Evolutionary conservation across 2,888 invertebrate species (phyloP), one percentile per base, ranked within the genome.

Genomic region (Ptilodon capucinus): DNA sequence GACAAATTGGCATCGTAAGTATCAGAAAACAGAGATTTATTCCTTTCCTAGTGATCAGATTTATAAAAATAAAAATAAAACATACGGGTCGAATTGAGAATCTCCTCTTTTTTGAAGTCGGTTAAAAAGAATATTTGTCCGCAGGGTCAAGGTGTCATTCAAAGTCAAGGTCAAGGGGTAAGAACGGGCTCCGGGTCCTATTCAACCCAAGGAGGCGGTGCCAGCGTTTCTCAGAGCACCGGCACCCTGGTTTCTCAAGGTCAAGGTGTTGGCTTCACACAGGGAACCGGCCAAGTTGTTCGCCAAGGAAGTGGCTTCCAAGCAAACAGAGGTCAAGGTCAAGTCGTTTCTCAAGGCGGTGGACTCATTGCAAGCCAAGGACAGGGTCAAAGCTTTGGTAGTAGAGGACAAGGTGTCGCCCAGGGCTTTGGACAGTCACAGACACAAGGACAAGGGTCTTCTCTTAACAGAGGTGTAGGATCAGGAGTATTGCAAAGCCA

Each of bases 1-100:
- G 80, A 41, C 74, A 79, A 34, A 56, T 56, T 17, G 68, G 58
- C 0, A 30, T 54, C 6, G 64, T 67, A 18, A 78, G 78, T 28
- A 28, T 28, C n/a, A 1, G 4, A 3, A 4, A 2, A 2, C n/a
- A 4, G 8, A n/a, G 11, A 11, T n/a, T n/a, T 4, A 4, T 2
- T n/a, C 8, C 6, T 25, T 25, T 9, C 23, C 6, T n/a, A n/a
- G n/a, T n/a, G n/a, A n/a, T n/a, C n/a, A n/a, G n/a, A n/a, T n/a
- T n/a, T n/a, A n/a, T n/a, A n/a, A n/a, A n/a, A n/a, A n/a, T n/a
- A n/a, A n/a, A n/a, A n/a, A n/a, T n/a, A n/a, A n/a, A n/a, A n/a
- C n/a, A n/a, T n/a, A n/a, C n/a, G n/a, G n/a, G n/a, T n/a, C n/a
- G n/a, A n/a, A n/a, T n/a, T n/a, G n/a, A n/a, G n/a, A n/a, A n/a